Evolutionary conservation across 1,140 invertebrate genomes (phyloP).

Genomic region (Choristoneura fumiferana): DNA sequence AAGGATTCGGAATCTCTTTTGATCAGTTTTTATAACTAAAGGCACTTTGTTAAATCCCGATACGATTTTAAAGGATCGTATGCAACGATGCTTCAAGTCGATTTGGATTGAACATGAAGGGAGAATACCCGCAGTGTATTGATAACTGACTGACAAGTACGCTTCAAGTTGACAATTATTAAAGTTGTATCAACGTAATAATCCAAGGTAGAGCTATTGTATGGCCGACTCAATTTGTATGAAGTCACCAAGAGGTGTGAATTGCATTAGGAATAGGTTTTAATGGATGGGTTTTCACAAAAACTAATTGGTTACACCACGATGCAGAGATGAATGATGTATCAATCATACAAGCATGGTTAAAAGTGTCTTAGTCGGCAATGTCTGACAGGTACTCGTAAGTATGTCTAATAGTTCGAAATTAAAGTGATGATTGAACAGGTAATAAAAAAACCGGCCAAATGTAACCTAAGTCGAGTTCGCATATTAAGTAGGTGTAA

Average conservation of each 20-base stretch:
- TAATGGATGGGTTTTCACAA: slow-evolving; percentile 7
- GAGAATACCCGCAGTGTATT: neutral
- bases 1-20: slow-evolving; percentile 50
- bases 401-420: too few species aligned
- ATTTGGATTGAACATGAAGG: neutral
- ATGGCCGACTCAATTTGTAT: slow-evolving; percentile 10
- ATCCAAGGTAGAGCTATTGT: slow-evolving; percentile 2
- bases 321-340: neutral
- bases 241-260: slow-evolving; percentile 1
- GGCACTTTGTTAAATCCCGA: neutral
- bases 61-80: neutral
- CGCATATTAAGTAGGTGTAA: too few species aligned
- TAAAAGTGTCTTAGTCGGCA: neutral
- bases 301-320: neutral
- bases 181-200: neutral
- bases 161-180: neutral
- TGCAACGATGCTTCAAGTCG: neutral
- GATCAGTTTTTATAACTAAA: slow-evolving; percentile 26
- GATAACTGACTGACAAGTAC: neutral
- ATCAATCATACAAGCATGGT: neutral
- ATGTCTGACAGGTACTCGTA: too few species aligned
- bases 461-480: too few species aligned
- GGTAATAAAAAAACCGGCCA: too few species aligned
- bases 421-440: too few species aligned
- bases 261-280: neutral